Conservation (phyloP, 1,140 invertebrate genomes). For the Theocolax elegans region DNA sequence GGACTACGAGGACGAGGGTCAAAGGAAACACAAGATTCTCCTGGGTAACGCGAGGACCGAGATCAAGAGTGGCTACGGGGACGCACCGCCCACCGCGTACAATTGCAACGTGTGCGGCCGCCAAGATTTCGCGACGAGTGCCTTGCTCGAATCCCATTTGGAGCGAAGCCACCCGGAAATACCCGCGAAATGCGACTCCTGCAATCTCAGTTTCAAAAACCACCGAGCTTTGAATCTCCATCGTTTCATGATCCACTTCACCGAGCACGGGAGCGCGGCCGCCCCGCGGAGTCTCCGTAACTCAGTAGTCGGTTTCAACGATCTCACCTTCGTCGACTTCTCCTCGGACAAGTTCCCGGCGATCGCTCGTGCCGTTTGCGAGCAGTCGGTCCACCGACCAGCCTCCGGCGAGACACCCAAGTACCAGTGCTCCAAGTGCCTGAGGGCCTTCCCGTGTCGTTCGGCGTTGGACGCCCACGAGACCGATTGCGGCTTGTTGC, state of each 20-base stretch:
- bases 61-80: not conserved
- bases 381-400: slow-evolving; percentile 73
- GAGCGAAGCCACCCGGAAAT: slow-evolving; percentile 76
- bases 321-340: slow-evolving; percentile 84
- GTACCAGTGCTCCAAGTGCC: slow-evolving; percentile 79
- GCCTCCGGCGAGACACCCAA: slow-evolving; percentile 72
- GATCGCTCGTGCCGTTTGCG: slow-evolving; percentile 79
- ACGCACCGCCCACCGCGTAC: slow-evolving; percentile 8
- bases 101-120: slow-evolving; percentile 72
- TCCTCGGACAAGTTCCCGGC: slow-evolving; percentile 81
- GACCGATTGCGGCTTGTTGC: slow-evolving; percentile 66
- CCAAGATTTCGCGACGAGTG: slow-evolving; percentile 71
- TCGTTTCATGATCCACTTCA: slow-evolving; percentile 70
- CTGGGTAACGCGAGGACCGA: slow-evolving; percentile 45
- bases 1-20: slow-evolving; percentile 47
- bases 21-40: slow-evolving; percentile 53
- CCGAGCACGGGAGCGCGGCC: slow-evolving; percentile 54
- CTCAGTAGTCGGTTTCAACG: slow-evolving; percentile 74
- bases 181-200: slow-evolving; percentile 74
- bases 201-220: slow-evolving; percentile 77
- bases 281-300: slow-evolving; percentile 46
- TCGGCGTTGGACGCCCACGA: slow-evolving; percentile 77
- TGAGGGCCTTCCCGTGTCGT: slow-evolving; percentile 79
- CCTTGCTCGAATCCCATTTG: slow-evolving; percentile 75
- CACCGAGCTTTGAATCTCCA: slow-evolving; percentile 77